Conservation (phyloP, 35 echinoderm and acorn worm species). For the Lytechinus pictus region DNA sequence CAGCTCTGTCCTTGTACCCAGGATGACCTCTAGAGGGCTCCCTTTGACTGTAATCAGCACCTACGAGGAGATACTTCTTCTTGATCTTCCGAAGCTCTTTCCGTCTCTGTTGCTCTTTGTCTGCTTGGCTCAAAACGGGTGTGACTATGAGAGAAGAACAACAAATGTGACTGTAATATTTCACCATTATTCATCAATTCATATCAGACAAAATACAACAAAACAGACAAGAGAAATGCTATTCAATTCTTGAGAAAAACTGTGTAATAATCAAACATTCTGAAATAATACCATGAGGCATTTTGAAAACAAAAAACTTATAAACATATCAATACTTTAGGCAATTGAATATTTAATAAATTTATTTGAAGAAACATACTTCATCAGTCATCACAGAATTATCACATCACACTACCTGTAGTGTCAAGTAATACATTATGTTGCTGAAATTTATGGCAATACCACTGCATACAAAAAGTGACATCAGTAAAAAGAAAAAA, state of each 20-base stretch:
- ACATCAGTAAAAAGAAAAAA: background rate
- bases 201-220: background rate
- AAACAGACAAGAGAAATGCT: background rate
- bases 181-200: background rate
- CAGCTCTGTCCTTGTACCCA: constrained; percentile 79
- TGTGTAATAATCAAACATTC: background rate
- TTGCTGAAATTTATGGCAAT: too few relatives aligned
- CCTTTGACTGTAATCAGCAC: constrained; percentile 59
- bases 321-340: background rate
- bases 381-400: too few relatives aligned
- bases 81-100: constrained; percentile 88
- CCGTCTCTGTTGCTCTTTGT: constrained; percentile 81
- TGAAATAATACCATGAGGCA: background rate
- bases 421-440: too few relatives aligned
- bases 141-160: background rate
- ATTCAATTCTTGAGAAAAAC: background rate
- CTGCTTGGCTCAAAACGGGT: constrained; percentile 20
- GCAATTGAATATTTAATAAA: background rate
- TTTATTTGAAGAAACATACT: too few relatives aligned
- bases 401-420: too few relatives aligned
- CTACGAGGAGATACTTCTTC: constrained; percentile 83
- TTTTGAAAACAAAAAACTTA: background rate
- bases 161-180: background rate
- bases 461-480: too few relatives aligned
- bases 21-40: constrained; percentile 58